These are phyloP conservation scores for Isotomurus palustris DNA, from an alignment of 2,888 invertebrate genomes.

Conservation along the genomic window DNA sequence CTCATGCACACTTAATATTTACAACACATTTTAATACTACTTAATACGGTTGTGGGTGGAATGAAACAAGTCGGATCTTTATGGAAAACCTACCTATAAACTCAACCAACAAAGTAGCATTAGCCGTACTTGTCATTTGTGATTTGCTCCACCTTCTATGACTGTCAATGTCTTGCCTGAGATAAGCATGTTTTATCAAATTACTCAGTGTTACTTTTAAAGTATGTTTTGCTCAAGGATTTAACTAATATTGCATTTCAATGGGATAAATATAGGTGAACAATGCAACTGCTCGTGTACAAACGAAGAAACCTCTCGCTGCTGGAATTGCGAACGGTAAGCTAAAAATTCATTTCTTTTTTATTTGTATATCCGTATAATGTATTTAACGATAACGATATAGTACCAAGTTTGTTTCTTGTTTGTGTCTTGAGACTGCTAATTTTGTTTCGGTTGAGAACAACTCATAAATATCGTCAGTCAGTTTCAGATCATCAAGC, in stretches of 20 bases:
- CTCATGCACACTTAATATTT: neutral
- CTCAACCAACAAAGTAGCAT: constrained; percentile 11
- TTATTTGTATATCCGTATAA: no score
- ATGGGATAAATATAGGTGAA: constrained; percentile 68
- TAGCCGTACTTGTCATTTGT: constrained; percentile 12
- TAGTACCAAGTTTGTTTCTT: no score
- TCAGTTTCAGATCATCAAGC: no score
- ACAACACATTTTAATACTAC: neutral
- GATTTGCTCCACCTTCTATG: constrained; percentile 14
- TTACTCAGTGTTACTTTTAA: no score
- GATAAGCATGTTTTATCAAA: constrained; percentile 2
- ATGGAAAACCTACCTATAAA: neutral
- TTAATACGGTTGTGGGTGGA: constrained; percentile 10
- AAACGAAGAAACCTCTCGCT: constrained; percentile 92
- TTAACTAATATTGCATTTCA: neutral
- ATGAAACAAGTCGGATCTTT: constrained; percentile 2
- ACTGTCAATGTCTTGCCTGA: constrained; percentile 4
- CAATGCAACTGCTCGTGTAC: constrained; percentile 98
- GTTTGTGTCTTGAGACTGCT: no score
- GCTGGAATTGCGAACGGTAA: constrained; percentile 73
- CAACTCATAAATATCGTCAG: no score
- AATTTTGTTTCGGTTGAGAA: no score
- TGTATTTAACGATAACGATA: no score
- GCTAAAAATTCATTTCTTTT: constrained; percentile 49
- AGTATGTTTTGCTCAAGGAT: no score